phyloP scores from a whole-genome alignment of 2,113 vertebrate genomes.

The Larimichthys polyactis region DNA sequence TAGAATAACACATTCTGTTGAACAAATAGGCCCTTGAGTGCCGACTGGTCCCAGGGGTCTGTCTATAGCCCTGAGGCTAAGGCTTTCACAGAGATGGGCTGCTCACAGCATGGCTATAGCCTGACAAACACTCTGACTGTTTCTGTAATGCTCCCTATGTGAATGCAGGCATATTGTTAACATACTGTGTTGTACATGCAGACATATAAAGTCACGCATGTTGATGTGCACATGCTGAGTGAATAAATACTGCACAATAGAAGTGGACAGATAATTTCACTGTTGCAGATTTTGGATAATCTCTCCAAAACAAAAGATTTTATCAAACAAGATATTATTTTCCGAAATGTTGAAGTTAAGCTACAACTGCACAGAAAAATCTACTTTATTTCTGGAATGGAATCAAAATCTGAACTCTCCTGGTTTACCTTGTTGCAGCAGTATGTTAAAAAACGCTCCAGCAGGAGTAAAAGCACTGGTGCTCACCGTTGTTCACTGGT shows the following conservation, averaged over 20 bases:
- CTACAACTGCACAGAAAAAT: not conserved
- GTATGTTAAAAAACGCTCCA: slow-evolving; percentile 69
- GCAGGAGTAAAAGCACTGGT: slow-evolving; percentile 65
- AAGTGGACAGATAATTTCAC: slow-evolving; percentile 31
- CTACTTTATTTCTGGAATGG: not conserved
- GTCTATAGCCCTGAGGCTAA: slow-evolving; percentile 82
- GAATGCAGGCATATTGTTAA: slow-evolving; percentile 63
- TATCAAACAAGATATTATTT: slow-evolving; percentile 8
- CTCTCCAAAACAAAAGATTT: slow-evolving; percentile 31
- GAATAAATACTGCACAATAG: slow-evolving; percentile 10
- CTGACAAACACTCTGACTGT: slow-evolving; percentile 78
- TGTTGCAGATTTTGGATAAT: slow-evolving; percentile 40
- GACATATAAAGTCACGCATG: slow-evolving; percentile 7
- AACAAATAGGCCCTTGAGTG: slow-evolving; percentile 87
- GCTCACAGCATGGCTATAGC: slow-evolving; percentile 76
- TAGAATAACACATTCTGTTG: slow-evolving; percentile 86
- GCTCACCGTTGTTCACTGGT: slow-evolving; percentile 76
- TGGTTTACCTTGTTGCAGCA: slow-evolving; percentile 58
- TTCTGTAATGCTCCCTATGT: slow-evolving; percentile 56
- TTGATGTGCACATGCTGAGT: slow-evolving; percentile 19
- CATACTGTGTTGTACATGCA: slow-evolving; percentile 31
- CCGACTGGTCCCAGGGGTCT: slow-evolving; percentile 81
- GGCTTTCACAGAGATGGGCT: slow-evolving; percentile 78
- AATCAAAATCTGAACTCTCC: slow-evolving; percentile 24
- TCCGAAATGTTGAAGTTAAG: not conserved